Evolutionary conservation across 2,888 invertebrate genomes (phyloP), one percentile per base, ranked within the genome.

Genomic region (Drosophila siamana): DNA sequence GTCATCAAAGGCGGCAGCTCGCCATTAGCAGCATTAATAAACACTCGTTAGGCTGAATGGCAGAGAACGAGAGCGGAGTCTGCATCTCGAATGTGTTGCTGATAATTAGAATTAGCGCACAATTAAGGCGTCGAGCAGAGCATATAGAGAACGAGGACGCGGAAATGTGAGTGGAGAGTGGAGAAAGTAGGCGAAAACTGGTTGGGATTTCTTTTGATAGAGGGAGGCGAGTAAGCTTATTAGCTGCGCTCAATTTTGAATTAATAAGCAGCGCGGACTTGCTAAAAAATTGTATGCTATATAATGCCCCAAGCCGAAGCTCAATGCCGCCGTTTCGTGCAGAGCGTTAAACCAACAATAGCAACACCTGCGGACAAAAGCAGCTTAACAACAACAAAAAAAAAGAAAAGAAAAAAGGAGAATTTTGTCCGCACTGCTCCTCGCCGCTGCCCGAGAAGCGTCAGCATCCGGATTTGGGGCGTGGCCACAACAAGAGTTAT

Each of bases 321-420:
- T 33, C 33, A n/a, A 33, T 33, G 33, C 33, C 9, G 28, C 19
- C 19, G 19, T 3, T 24, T 55, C 30, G 65, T 66, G 66, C 78
- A 76, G 50, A 51, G 78, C 78, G 86, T 88, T 86, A 75, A 78
- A 73, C 82, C 77, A 86, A 89, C 89, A 86, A 85, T 68, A 69
- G 89, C 79, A 89, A 89, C 85, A 85, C 85, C 85, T 89, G 85
- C 89, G 85, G 71, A 87, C 88, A 71, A 89, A 87, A 85, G 82
- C 89, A 64, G 89, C 89, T 89, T 85, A 85, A 69, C 76, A 80
- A 86, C 57, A 54, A 38, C 74, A 83, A 61, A 28, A 36, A 28
- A 36, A 13, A n/a, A 41, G 28, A 8, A 33, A n/a, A 33, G n/a
- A 30, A 33, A n/a, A 33, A 11, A 30, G 43, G 11, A 44, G 28